Base-by-base conservation (phyloP, 2,113 vertebrate genomes). In the Rhinoderma darwinii region DNA sequence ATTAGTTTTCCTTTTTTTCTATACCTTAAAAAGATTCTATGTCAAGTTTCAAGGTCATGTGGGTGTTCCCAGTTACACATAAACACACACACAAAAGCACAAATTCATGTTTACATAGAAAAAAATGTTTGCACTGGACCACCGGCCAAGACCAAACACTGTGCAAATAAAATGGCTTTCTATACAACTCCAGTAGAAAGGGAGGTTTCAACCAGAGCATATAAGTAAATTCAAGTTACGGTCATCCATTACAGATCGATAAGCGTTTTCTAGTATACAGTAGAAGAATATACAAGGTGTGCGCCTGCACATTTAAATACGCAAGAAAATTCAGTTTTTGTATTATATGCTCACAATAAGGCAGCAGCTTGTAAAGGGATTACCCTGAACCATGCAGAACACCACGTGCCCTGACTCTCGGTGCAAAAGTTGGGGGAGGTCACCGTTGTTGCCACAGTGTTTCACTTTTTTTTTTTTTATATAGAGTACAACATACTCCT, bases 211-310 rank as follows among this genome's bases (percentile, higher is more conserved):
- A 50, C 74, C 2, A 22, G 4, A 54, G 30, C 14, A 59, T 30
- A 41, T 12, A 81, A 81, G 22, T n/a, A 25, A 63, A 63, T 81
- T 81, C 78, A 81, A 78, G 75, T 78, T 17, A 27, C 25, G 20
- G 18, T 63, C 56, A 81, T 43, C 51, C 78, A 81, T 54, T 27
- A 61, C 7, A 37, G 32, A 80, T 41, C 15, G 1, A 39, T 61
- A 39, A 41, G 35, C 5, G 2, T 22, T 12, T 18, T 70, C 32
- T 37, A 41, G 68, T 25, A 25, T 12, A 41, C 68, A 41, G 68
- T 6, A 72, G 17, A 37, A 18, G 74, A 9, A 47, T 32, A 20
- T 32, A 77, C 14, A 47, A 77, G 20, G 43, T 47, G 47, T 47
- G 74, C 17, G n/a, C 37, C 11, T 30, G 41, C n/a, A 76, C 74